Evolutionary conservation across 2,113 vertebrate species (phyloP).

Genomic region (Corythaixoides concolor): DNA sequence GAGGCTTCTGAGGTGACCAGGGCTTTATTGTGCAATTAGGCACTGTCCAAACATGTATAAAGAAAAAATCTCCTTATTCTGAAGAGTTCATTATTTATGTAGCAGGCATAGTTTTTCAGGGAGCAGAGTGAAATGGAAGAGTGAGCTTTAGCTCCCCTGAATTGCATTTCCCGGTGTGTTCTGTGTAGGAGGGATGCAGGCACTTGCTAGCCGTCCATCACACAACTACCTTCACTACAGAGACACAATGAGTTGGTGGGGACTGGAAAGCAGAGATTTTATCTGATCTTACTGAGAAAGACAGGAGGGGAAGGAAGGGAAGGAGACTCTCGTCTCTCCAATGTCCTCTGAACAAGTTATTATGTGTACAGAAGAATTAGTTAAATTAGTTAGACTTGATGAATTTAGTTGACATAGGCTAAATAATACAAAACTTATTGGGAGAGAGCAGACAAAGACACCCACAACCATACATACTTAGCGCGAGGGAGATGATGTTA

Average conservation of each 20-base stretch:
- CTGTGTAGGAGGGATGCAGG: background rate
- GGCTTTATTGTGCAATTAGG: background rate
- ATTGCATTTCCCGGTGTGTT: background rate
- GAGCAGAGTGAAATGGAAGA: background rate
- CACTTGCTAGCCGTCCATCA: fast-evolving
- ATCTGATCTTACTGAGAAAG: background rate
- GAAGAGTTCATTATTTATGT: background rate
- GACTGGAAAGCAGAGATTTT: background rate
- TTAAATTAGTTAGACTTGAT: background rate
- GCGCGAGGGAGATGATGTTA: background rate
- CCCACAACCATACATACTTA: background rate
- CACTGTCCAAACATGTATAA: background rate
- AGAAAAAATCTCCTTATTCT: background rate
- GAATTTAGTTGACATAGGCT: background rate
- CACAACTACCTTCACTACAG: background rate
- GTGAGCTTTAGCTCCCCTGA: background rate
- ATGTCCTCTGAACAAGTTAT: background rate
- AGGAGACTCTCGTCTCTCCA: background rate
- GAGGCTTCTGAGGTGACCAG: background rate
- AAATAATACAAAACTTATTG: background rate
- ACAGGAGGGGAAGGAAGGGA: background rate
- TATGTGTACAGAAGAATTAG: background rate
- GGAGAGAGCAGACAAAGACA: background rate
- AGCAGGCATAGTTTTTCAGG: background rate
- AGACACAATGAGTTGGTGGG: fast-evolving